These are phyloP conservation scores for Busseola fusca DNA, from an alignment of 2,888 invertebrate species.

Conservation along the genomic window DNA sequence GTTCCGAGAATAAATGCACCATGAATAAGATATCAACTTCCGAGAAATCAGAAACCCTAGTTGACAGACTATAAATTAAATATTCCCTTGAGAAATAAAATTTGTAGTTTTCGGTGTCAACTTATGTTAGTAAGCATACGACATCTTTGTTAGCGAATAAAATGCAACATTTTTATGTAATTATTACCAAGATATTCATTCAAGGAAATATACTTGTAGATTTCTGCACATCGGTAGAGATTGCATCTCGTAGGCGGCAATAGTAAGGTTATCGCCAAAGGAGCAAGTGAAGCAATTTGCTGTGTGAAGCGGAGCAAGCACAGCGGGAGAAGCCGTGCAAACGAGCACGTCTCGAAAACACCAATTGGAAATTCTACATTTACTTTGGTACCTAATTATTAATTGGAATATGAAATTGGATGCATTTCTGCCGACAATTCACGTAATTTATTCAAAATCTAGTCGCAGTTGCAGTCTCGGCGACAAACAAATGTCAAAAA, in stretches of 20 bases:
- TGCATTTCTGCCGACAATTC: neutral
- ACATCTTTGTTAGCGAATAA: neutral
- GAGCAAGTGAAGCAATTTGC: conserved; percentile 66
- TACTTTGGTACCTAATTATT: neutral
- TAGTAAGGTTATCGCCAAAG: conserved; percentile 53
- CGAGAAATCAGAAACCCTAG: conserved; percentile 19
- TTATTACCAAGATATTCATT: conserved; percentile 26
- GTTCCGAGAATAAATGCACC: neutral
- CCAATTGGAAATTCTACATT: conserved; percentile 54
- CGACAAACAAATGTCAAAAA: too few relatives aligned
- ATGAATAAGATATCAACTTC: conserved; percentile 25
- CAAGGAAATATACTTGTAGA: conserved; percentile 25
- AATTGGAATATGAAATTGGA: conserved; percentile 1
- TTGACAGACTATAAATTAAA: neutral
- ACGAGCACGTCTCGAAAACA: conserved; percentile 59
- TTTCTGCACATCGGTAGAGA: conserved; percentile 18
- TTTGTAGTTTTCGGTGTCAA: neutral
- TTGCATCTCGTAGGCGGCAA: conserved; percentile 47
- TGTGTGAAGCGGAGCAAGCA: conserved; percentile 51
- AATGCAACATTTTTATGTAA: conserved; percentile 14
- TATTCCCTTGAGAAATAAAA: neutral
- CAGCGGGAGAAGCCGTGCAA: conserved; percentile 59
- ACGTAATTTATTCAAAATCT: neutral
- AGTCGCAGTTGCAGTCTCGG: neutral
- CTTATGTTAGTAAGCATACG: neutral